Base-by-base conservation (phyloP, 1,140 invertebrate species). In the Drosophila repletoides region DNA sequence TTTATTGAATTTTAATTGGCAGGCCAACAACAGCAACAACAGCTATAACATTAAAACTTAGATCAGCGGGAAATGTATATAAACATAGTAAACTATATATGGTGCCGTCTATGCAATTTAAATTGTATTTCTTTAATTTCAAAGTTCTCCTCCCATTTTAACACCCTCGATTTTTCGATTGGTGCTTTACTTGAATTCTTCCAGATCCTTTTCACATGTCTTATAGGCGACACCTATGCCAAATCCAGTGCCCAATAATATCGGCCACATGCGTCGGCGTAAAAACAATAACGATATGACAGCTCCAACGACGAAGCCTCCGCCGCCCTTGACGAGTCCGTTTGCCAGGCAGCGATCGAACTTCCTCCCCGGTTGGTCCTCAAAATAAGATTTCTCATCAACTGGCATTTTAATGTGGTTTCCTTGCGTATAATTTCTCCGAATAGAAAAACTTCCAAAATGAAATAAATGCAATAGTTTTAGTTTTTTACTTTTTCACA, bases 181-280 rank as follows among this genome's bases (percentile, higher is more conserved):
- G 2, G 21, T 46, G n/a, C 7, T 12, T 6, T 26, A 56, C 6
- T 38, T 48, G 7, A 56, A 73, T 9, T 66, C 66, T 19, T 94
- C 94, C 33, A 95, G 76, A 36, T 93, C 92, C 77, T 92, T 92
- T 90, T 95, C 93, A 89, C 95, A 96, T 88, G 94, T 94, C 34
- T 93, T 92, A 91, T 95, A 95, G 66, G 95, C 95, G 88, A 95
- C 91, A 48, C 95, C 95, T 72, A 95, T 89, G 14, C 95, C 95
- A 83, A 95, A 94, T 22, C 95, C 94, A 56, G 93, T 92, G 24
- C 95, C 94, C 33, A 93, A 91, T 72, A 95, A 91, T 14, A 95
- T 91, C 2, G 95, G 95, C 94, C 95, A 96, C 43, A 91, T 91
- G 90, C 93, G 93, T 72, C 93, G 92, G 88, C 91, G 88, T 51